Conservation (phyloP, 2,888 invertebrate genomes). For the Barypeithes pellucidus region DNA sequence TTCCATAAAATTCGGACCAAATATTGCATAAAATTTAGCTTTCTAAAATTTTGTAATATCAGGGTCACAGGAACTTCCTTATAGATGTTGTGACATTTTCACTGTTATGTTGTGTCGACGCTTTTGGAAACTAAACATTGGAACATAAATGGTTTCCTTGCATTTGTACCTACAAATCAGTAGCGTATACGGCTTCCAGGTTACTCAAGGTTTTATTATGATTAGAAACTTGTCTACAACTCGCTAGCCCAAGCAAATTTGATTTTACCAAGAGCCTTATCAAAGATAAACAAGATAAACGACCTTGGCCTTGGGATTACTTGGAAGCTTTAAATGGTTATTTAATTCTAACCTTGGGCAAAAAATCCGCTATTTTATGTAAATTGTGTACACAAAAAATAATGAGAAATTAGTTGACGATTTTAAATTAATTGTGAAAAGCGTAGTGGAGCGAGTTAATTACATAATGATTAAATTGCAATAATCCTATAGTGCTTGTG, state of each 20-base stretch:
- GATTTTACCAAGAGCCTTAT: not conserved
- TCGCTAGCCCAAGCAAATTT: no score
- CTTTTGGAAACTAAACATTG: not conserved
- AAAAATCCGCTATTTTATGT: not conserved
- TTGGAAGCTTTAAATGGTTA: not conserved
- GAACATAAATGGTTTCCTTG: not conserved
- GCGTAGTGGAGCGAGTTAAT: not conserved
- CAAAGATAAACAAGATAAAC: not conserved
- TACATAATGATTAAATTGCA: no score
- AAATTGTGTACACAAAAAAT: not conserved
- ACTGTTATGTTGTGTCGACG: slow-evolving; percentile 2
- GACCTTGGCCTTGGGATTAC: not conserved
- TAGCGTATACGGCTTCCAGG: no score
- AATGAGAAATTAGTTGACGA: not conserved
- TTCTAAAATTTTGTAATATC: slow-evolving; percentile 22
- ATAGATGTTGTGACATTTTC: slow-evolving; percentile 15
- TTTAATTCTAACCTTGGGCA: not conserved
- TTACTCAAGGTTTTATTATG: no score
- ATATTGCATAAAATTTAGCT: slow-evolving; percentile 17
- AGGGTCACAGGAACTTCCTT: slow-evolving; percentile 21
- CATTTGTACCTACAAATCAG: no score
- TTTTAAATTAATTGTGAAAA: not conserved
- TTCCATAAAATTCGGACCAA: slow-evolving; percentile 7
- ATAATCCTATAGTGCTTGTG: no score
- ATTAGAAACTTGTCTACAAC: no score